These are phyloP conservation scores for Lordiphosa clarofinis DNA, from an alignment of 1,140 invertebrate genomes.

Conservation along the genomic window DNA sequence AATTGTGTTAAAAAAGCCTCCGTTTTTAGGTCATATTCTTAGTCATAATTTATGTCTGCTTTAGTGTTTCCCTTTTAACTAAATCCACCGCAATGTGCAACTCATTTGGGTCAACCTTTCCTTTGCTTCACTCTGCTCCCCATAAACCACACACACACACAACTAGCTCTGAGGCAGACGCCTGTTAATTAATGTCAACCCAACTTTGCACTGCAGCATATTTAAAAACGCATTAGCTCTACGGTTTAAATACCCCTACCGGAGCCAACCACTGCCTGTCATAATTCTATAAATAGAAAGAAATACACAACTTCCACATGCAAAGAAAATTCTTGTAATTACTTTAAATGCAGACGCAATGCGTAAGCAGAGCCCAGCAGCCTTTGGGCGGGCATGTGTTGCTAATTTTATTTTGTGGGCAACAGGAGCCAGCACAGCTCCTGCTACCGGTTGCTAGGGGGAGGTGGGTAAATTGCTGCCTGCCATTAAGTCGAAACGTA, in stretches of 20 bases:
- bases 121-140: conserved; percentile 6
- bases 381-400: conserved; percentile 53
- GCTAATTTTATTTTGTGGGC: conserved; percentile 61
- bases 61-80: neutral
- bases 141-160: conserved; percentile 21
- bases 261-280: conserved; percentile 25
- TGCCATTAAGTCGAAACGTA: conserved; percentile 58
- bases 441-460: too few relatives aligned
- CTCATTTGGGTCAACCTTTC: conserved; percentile 1
- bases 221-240: conserved; percentile 72
- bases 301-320: conserved; percentile 13
- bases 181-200: conserved; percentile 69
- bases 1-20: too few relatives aligned
- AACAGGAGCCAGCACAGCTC: conserved; percentile 7
- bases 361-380: neutral
- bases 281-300: conserved; percentile 37
- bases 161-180: conserved; percentile 22
- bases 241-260: conserved; percentile 26
- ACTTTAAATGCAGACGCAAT: conserved; percentile 52
- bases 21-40: too few relatives aligned
- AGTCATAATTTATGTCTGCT: too few relatives aligned
- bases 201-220: conserved; percentile 63
- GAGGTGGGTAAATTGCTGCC: conserved; percentile 24
- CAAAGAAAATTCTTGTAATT: conserved; percentile 54
- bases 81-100: conserved; percentile 13